Percentiles rank a stretch among this genome's conserved stretches.
Conservation (phyloP, 2,888 invertebrate species). For the Eupithecia vulgata region DNA sequence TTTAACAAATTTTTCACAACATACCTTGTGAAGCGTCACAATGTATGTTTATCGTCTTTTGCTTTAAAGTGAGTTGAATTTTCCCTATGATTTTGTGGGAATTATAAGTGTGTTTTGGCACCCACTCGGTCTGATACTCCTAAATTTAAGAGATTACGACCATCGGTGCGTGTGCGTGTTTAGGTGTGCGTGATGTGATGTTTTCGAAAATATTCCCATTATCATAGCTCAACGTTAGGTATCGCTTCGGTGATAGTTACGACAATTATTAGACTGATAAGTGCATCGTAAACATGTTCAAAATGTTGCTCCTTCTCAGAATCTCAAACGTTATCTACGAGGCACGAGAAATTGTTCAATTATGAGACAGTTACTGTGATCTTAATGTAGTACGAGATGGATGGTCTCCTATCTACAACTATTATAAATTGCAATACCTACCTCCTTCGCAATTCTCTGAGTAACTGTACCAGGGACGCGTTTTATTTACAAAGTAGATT, state of each 20-base stretch:
- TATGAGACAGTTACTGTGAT: conserved; percentile 29
- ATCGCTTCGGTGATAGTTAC: background rate
- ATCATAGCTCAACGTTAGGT: conserved; percentile 6
- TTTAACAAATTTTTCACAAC: background rate
- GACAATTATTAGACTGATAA: conserved; percentile 18
- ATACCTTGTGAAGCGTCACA: background rate
- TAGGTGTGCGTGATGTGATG: background rate
- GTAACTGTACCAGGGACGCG: background rate
- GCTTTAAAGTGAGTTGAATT: background rate
- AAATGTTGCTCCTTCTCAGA: conserved; percentile 20
- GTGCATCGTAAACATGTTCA: conserved; percentile 24
- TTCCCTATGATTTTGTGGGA: background rate
- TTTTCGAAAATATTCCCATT: conserved; percentile 2
- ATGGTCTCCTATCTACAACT: conserved; percentile 33
- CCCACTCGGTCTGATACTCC: background rate
- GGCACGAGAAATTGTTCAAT: conserved; percentile 23
- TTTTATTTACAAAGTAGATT: background rate
- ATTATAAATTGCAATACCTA: background rate
- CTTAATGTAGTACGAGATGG: conserved; percentile 35
- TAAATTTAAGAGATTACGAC: background rate
- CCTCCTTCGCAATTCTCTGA: background rate
- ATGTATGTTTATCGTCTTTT: background rate
- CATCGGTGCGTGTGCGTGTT: background rate
- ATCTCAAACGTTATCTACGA: conserved; percentile 24
- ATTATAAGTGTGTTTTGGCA: background rate